phyloP scores from a whole-genome alignment of 1,140 invertebrate genomes.

The Macrostomum lignano region DNA sequence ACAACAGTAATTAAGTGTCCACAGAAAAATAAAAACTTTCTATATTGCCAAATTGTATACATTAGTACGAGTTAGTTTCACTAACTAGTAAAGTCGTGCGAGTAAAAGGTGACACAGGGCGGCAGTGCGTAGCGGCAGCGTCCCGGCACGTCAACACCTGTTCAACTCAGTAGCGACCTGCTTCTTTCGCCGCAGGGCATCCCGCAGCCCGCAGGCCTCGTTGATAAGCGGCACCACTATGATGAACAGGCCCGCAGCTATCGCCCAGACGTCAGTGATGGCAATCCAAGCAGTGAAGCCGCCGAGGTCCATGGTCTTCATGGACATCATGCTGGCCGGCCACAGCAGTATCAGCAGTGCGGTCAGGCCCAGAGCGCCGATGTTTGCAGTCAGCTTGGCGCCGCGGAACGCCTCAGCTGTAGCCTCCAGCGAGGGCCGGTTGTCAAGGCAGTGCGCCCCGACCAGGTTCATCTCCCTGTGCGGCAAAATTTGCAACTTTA shows the following conservation, averaged over 20 bases:
- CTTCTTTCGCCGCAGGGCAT: conserved; percentile 1
- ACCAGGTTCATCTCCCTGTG: conserved; percentile 16
- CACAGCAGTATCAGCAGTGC: conserved; percentile 14
- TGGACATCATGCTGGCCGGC: conserved; percentile 13
- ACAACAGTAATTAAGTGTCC: too few species aligned
- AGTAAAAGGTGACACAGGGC: too few species aligned
- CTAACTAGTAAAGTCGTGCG: too few species aligned
- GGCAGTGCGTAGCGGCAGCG: too few species aligned
- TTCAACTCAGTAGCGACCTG: not conserved
- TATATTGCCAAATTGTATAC: too few species aligned
- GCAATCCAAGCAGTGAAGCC: conserved; percentile 14
- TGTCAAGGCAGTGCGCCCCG: conserved; percentile 13
- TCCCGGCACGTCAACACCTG: too few species aligned
- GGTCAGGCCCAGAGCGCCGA: conserved; percentile 10
- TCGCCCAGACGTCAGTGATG: conserved; percentile 1
- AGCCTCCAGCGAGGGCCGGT: conserved; percentile 14
- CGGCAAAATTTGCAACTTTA: too few species aligned
- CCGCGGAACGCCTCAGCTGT: conserved; percentile 13
- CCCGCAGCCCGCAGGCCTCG: conserved; percentile 6
- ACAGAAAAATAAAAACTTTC: too few species aligned
- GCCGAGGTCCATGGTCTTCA: conserved; percentile 10
- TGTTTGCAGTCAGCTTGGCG: conserved; percentile 11
- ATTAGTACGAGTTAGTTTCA: too few species aligned
- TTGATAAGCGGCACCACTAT: not conserved
- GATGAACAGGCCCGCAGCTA: not conserved